These are phyloP conservation scores for Mobula hypostoma DNA, from an alignment of 2,113 vertebrate genomes.

Conservation along the genomic window DNA sequence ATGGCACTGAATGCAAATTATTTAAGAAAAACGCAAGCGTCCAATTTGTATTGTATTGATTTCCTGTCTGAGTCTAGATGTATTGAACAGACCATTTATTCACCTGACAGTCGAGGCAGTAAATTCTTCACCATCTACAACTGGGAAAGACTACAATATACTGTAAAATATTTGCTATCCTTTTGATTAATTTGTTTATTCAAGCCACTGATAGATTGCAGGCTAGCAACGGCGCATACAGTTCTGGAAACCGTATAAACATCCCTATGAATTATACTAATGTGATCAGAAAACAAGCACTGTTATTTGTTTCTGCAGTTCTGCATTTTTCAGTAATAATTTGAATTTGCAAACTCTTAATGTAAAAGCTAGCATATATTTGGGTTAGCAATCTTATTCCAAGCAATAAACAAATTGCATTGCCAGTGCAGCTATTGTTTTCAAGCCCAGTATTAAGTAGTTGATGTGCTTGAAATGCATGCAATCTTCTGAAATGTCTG, in stretches of 20 bases:
- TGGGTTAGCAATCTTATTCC: not conserved
- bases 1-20: conserved; percentile 47
- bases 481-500: not conserved
- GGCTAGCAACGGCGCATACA: not conserved
- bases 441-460: conserved; percentile 34
- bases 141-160: conserved; percentile 39
- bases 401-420: not conserved
- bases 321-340: not conserved
- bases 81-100: conserved; percentile 50
- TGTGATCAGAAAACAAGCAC: not conserved
- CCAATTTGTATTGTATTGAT: conserved; percentile 53
- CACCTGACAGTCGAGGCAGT: conserved; percentile 46
- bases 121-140: conserved; percentile 48
- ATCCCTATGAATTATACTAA: not conserved
- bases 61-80: conserved; percentile 51
- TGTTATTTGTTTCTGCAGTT: not conserved
- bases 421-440: conserved; percentile 4
- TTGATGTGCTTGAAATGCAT: conserved; percentile 39
- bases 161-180: not conserved
- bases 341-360: conserved; percentile 3
- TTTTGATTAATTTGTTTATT: conserved; percentile 22
- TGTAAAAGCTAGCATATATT: not conserved
- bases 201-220: not conserved
- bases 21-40: conserved; percentile 40
- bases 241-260: not conserved